phyloP scores from a whole-genome alignment of 2,888 invertebrate species.

The Dryadula phaetusa region DNA sequence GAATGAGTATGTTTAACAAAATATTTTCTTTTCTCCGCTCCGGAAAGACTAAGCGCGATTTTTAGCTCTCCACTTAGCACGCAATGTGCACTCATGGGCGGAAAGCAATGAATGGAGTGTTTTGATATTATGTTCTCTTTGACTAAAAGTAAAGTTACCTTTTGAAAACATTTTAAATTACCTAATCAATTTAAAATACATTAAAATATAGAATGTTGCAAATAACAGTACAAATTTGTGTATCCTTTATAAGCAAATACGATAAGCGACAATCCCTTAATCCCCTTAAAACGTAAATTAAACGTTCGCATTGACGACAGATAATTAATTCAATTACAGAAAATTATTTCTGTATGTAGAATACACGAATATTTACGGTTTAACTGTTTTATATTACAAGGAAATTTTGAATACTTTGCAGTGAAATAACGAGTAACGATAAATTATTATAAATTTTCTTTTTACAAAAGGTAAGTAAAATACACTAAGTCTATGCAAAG shows the following conservation, averaged over 20 bases:
- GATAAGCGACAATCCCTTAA: constrained; percentile 22
- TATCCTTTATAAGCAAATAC: constrained; percentile 14
- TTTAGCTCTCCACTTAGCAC: no score
- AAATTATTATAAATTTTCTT: not conserved
- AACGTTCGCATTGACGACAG: constrained; percentile 22
- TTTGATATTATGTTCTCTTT: no score
- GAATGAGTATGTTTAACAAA: no score
- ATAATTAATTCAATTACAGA: constrained; percentile 29
- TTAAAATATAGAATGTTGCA: not conserved
- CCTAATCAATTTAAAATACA: not conserved
- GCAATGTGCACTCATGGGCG: no score
- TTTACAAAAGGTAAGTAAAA: no score
- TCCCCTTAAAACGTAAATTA: constrained; percentile 22
- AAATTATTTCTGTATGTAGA: constrained; percentile 20
- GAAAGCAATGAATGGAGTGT: no score
- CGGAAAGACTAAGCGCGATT: no score
- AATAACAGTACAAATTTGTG: constrained; percentile 4
- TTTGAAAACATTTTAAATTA: not conserved
- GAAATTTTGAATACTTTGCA: not conserved
- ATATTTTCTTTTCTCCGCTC: no score
- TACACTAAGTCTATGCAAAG: no score
- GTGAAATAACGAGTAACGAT: not conserved
- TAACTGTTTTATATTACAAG: not conserved
- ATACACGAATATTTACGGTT: not conserved
- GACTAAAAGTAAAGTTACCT: no score